A percentile compares a stretch with the other conserved stretches of the same genome.
Conservation (phyloP, 35 echinoderm and acorn worm genomes). For the Heliocidaris erythrogramma region DNA sequence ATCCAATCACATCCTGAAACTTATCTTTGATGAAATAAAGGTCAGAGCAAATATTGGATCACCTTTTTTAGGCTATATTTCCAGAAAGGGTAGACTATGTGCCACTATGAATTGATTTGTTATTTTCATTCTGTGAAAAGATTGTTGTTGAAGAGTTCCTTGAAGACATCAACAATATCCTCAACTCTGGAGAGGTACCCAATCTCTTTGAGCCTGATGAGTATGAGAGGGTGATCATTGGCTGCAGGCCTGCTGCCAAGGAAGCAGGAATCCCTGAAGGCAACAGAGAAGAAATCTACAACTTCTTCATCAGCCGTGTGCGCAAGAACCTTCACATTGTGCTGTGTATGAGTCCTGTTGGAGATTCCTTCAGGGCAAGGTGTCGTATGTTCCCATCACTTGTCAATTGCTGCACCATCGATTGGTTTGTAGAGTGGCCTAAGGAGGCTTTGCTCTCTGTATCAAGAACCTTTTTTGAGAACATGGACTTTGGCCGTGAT, state of each 20-base stretch:
- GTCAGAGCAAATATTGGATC: no score
- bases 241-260: slow-evolving; percentile 79
- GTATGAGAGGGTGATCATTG: slow-evolving; percentile 90
- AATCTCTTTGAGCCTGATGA: slow-evolving; percentile 95
- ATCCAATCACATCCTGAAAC: no score
- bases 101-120: neutral
- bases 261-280: slow-evolving; percentile 83
- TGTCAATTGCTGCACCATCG: slow-evolving; percentile 98
- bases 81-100: no score
- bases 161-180: slow-evolving; percentile 99
- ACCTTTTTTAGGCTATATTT: no score
- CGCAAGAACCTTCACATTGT: slow-evolving; percentile 97
- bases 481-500: slow-evolving; percentile 83
- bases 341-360: slow-evolving; percentile 99
- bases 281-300: slow-evolving; percentile 90
- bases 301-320: slow-evolving; percentile 95
- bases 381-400: slow-evolving; percentile 97
- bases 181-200: slow-evolving; percentile 95
- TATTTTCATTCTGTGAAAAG: slow-evolving; percentile 12
- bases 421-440: slow-evolving; percentile 98
- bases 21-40: no score
- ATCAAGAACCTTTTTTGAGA: slow-evolving; percentile 85
- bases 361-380: slow-evolving; percentile 81
- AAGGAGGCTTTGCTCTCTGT: slow-evolving; percentile 93
- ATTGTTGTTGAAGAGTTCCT: slow-evolving; percentile 96